phyloP scores from a whole-genome alignment of 2,113 vertebrate species.

The Menidia beryllina region DNA sequence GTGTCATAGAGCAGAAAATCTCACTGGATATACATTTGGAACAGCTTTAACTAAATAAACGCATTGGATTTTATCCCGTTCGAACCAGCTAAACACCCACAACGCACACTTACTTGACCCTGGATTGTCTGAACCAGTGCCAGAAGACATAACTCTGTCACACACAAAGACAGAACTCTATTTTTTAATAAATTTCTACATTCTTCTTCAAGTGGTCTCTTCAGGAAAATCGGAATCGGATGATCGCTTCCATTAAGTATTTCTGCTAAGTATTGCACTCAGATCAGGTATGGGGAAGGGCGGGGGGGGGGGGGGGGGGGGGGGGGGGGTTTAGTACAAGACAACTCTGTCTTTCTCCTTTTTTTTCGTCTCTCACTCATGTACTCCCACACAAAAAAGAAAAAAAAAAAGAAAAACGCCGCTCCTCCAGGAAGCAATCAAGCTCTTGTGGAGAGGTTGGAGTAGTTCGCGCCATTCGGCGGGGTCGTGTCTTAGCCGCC shows the following conservation, averaged over 20 bases:
- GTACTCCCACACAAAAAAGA: conserved; percentile 7
- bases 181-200: conserved; percentile 65
- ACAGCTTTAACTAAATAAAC: conserved; percentile 1
- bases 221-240: conserved; percentile 66
- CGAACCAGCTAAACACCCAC: conserved; percentile 19
- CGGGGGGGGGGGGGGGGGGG: conserved; percentile 25
- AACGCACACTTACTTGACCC: conserved; percentile 14
- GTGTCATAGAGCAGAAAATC: not conserved
- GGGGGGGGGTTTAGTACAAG: no score
- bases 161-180: conserved; percentile 32
- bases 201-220: conserved; percentile 75
- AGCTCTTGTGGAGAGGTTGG: conserved; percentile 70
- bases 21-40: not conserved
- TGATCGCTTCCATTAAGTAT: conserved; percentile 72
- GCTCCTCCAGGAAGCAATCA: conserved; percentile 76
- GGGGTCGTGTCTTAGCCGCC: conserved; percentile 71
- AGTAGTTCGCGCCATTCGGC: conserved; percentile 42
- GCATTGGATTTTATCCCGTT: conserved; percentile 14
- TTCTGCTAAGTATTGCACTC: conserved; percentile 64
- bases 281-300: conserved; percentile 30
- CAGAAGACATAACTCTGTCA: not conserved
- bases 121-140: conserved; percentile 19
- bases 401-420: not conserved
- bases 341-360: conserved; percentile 47
- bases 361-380: conserved; percentile 57